phyloP scores from a whole-genome alignment of 2,797 vertebrate species.

The Tadarida brasiliensis region DNA sequence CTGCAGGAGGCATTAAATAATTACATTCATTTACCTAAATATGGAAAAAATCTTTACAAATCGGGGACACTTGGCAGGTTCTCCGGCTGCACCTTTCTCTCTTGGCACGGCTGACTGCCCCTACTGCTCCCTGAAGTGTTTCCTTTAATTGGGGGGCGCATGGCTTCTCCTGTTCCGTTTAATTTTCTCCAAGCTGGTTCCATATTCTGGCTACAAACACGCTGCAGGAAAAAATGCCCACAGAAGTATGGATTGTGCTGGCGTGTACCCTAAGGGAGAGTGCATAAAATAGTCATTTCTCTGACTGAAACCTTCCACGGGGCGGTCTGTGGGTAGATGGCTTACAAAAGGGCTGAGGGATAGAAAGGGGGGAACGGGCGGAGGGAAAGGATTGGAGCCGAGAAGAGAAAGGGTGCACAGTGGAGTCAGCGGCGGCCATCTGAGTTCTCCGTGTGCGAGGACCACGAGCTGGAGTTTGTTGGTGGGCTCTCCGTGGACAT shows the following conservation, averaged over 20 bases:
- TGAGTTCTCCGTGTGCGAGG: rapidly evolving
- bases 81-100: constrained; percentile 92
- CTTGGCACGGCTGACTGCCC: constrained; percentile 88
- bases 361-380: background rate
- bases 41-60: constrained; percentile 92
- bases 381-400: background rate
- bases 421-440: rapidly evolving
- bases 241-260: constrained; percentile 86
- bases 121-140: constrained; percentile 93
- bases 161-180: constrained; percentile 89
- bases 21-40: constrained; percentile 90
- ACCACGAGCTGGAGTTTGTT: rapidly evolving
- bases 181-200: constrained; percentile 86
- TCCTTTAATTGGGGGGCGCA: constrained; percentile 92
- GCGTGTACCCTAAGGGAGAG: constrained; percentile 81
- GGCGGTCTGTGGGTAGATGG: constrained; percentile 66
- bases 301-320: constrained; percentile 77
- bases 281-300: constrained; percentile 86
- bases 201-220: constrained; percentile 81
- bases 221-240: constrained; percentile 81
- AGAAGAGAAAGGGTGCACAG: rapidly evolving
- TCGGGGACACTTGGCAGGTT: constrained; percentile 91
- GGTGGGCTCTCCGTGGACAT: background rate
- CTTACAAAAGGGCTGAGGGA: constrained; percentile 58
- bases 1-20: constrained; percentile 88